Percentiles rank a stretch among this genome's conserved stretches.
Conservation (phyloP, 2,113 vertebrate genomes). For the Plecturocebus donacophilus region DNA sequence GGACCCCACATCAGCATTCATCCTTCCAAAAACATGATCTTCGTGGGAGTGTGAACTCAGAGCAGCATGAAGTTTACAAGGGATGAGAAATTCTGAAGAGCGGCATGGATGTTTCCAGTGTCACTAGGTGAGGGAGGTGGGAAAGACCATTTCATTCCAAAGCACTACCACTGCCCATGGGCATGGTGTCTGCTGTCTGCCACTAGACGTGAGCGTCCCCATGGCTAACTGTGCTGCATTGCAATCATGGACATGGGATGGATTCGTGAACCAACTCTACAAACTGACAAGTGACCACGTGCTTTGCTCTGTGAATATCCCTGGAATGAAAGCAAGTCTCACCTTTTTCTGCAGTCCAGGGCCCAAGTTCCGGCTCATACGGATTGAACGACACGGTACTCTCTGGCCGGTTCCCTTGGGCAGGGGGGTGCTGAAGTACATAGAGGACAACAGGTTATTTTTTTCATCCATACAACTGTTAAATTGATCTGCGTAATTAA, state of each 20-base stretch:
- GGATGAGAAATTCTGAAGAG: background rate
- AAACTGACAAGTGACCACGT: fast-evolving
- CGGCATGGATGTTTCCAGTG: fast-evolving
- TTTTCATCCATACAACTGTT: background rate
- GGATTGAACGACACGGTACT: constrained; percentile 80
- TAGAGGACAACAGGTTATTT: constrained; percentile 39
- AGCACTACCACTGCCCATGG: too few relatives aligned
- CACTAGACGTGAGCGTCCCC: fast-evolving
- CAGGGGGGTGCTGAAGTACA: constrained; percentile 71
- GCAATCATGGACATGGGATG: too few relatives aligned
- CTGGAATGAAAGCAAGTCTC: fast-evolving
- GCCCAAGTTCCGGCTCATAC: constrained; percentile 73
- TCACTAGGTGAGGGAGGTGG: background rate
- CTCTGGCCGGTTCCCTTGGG: constrained; percentile 58
- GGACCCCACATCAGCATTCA: fast-evolving
- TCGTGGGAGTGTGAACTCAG: background rate
- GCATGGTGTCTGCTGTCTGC: background rate
- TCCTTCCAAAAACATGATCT: background rate
- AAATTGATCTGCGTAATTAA: background rate
- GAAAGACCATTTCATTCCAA: fast-evolving
- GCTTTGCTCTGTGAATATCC: fast-evolving
- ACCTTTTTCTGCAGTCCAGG: constrained; percentile 59
- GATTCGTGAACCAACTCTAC: fast-evolving
- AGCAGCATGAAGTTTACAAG: fast-evolving
- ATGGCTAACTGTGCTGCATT: fast-evolving